Evolutionary conservation across 1,140 invertebrate species (phyloP), one percentile per base, ranked within the genome.

Genomic region (Melipona quadrifasciata): DNA sequence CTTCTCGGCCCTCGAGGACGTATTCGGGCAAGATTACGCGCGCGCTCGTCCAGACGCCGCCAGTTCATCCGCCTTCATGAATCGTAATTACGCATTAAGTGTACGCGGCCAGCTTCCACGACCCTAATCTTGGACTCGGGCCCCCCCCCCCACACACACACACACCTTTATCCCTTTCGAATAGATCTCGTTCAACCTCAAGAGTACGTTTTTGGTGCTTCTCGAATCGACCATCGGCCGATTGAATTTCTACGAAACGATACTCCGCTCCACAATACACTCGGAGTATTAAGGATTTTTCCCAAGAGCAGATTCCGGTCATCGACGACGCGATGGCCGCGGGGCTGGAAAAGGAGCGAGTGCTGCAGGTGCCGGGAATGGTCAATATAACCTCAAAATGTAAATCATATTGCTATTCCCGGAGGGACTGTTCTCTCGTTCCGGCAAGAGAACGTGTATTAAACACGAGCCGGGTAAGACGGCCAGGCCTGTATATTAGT

Each of bases 321-420:
- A 93, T 93, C 92, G 91, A 90, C 89, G 82, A 84, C 75, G 82
- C 75, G 82, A 72, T 82, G 90, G 89, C 89, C 84, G 83, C 84
- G 86, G 90, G 31, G 90, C 91, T 72, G 89, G 83, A 84, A 31
- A 91, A 85, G 73, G 86, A 89, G 86, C 86, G 80, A 81, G 91
- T 92, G 94, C 89, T 94, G 92, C 94, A 95, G 94, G 94, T 95
- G 94, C 85, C 91, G 90, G 86, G 93, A 95, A 95, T 95, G 94
- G 94, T 94, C 94, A 93, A 94, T 95, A 94, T 94, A 93, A 92
- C 92, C 90, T 86, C 92, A 94, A 95, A 94, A 95, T 95, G 94
- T 95, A 95, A 94, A 95, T 95, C 93, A 94, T 93, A 94, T 95
- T 94, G 92, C 93, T 91, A 86, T 91, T 91, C 90, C 90, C 86